Base-by-base conservation (phyloP, 1,140 invertebrate species). In the Trinorchestia longiramus region DNA sequence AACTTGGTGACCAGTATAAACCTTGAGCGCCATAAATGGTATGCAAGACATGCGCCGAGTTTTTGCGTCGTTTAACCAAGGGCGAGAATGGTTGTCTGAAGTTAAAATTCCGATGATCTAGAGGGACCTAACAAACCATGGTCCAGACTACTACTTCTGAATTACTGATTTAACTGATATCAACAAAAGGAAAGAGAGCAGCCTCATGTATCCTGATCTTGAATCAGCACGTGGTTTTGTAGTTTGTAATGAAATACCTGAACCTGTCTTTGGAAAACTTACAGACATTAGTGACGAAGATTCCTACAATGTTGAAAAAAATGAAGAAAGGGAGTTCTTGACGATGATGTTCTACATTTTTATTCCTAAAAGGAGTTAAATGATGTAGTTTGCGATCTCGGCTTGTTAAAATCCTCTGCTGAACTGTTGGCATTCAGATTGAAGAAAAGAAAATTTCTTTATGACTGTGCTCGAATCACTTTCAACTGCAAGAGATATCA, bases 1-100 rank as follows among this genome's bases (percentile, higher is more conserved):
- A n/a, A n/a, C n/a, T n/a, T n/a, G n/a, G n/a, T n/a, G n/a, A n/a
- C n/a, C n/a, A n/a, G n/a, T n/a, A n/a, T n/a, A n/a, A n/a, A n/a
- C n/a, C n/a, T n/a, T 97, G 96, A 96, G 96, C 95, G 53, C 96
- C 96, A 92, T 44, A 97, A 94, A 96, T 96, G 90, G 95, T 96
- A 57, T 97, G 97, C 95, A 96, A 97, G 53, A 88, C 47, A 45
- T 97, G 96, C 94, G 91, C 95, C 62, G 96, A 97, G 87, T 87
- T 95, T 94, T 96, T 97, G 62, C 95, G 96, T 44, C 62, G 95
- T 42, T 97, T 95, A 96, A 96, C 95, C 90, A 96, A 97, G n/a
- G n/a, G 44, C 96, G 40, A 88, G 87, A 88, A 88, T 96, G 77
- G 94, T 57, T 42, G 92, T 41, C 44, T 44, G 43, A 96, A 95